A percentile compares a stretch with the other conserved stretches of the same genome.
Conservation (phyloP, 2,888 invertebrate species). For the Pemphredon lugubris region DNA sequence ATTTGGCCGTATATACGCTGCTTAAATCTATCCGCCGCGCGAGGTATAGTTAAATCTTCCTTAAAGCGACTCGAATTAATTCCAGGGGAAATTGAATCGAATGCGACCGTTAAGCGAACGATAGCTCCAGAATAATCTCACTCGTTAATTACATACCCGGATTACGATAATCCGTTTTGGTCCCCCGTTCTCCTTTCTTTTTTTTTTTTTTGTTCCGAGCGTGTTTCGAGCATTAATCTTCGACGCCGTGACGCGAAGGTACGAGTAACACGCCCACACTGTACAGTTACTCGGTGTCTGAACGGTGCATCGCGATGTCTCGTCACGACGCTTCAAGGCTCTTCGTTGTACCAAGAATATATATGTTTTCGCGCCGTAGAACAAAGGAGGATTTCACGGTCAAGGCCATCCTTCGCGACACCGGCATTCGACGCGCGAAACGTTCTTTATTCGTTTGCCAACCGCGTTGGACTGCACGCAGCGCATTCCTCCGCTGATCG, state of each 20-base stretch:
- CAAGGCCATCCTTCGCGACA: constrained; percentile 39
- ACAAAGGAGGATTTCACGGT: constrained; percentile 57
- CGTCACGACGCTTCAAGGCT: constrained; percentile 43
- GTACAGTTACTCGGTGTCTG: constrained; percentile 28
- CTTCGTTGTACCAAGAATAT: constrained; percentile 18
- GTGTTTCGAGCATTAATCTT: too few species aligned
- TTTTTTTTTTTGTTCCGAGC: background rate
- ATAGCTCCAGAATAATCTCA: constrained; percentile 16
- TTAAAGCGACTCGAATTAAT: constrained; percentile 45
- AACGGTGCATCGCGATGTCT: constrained; percentile 49
- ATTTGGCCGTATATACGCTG: background rate
- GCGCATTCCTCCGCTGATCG: too few species aligned
- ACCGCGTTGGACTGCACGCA: too few species aligned
- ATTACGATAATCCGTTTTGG: too few species aligned
- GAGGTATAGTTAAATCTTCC: constrained; percentile 46
- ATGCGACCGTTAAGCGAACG: constrained; percentile 46
- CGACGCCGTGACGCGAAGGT: too few species aligned
- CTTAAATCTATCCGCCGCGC: background rate
- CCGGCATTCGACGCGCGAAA: background rate
- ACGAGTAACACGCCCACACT: constrained; percentile 19
- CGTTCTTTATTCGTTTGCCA: constrained; percentile 31
- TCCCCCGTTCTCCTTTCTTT: too few species aligned
- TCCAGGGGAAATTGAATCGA: constrained; percentile 50
- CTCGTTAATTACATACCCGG: constrained; percentile 35
- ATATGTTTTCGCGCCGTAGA: constrained; percentile 23